Conservation (phyloP, 2,797 vertebrate species). For the Petrocephalus sullivani region DNA sequence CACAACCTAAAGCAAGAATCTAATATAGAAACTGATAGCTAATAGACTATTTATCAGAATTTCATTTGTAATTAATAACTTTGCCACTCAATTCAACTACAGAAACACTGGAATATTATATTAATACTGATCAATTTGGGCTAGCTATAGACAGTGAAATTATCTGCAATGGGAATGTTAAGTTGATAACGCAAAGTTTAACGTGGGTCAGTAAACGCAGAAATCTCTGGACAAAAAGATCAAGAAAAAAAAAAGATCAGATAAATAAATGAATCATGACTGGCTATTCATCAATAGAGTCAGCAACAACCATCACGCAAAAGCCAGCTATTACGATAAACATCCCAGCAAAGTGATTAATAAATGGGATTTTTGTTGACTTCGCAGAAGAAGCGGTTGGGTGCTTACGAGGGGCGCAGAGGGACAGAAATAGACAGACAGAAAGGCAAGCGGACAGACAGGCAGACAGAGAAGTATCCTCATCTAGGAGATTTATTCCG, state of each 20-base stretch:
- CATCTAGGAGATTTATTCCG: constrained; percentile 2
- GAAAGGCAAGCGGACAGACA: neutral
- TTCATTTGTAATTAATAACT: neutral
- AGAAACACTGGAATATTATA: neutral
- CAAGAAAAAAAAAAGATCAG: neutral
- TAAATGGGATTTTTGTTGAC: neutral
- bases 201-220: neutral
- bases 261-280: neutral
- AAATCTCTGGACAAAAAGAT: neutral
- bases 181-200: constrained; percentile 1
- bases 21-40: neutral
- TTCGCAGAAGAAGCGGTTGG: neutral
- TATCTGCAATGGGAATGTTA: neutral
- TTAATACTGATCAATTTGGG: neutral
- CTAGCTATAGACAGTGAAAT: neutral
- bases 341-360: neutral
- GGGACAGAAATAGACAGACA: neutral
- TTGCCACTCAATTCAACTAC: neutral
- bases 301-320: neutral
- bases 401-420: neutral
- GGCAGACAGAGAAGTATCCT: neutral
- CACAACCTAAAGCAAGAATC: neutral
- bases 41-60: neutral
- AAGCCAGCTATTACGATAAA: neutral
- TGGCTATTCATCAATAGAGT: neutral